Evolutionary conservation across 2,888 invertebrate genomes (phyloP), one percentile per base, ranked within the genome.

Genomic region (Atrina japonica): DNA sequence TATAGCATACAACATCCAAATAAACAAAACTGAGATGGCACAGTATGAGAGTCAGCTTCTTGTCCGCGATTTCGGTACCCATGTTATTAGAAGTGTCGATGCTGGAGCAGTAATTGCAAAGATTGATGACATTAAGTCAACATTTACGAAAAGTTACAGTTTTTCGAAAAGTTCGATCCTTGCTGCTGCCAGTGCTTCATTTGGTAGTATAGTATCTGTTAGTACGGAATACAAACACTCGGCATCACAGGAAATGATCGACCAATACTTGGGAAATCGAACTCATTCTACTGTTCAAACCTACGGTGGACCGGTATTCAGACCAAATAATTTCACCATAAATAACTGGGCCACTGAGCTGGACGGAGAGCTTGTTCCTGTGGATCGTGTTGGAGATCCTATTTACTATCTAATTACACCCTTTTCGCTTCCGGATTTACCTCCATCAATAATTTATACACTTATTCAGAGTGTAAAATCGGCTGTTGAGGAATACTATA

Each of bases 21-120:
- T 77, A 41, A 84, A 83, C 70, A 35, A 71, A 18, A 79, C 80
- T 11, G 73, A 76, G 6, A 75, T 78, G 55, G 84, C 86, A 0
- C 58, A 77, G 2, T 88, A 85, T 77, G 81, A 83, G 53, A 78
- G 84, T 50, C 82, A 88, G 72, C 71, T 86, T 11, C 66, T 88
- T 0, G 82, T 86, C 11, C 75, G 86, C 49, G 86, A 87, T 64
- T 88, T 82, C 61, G 87, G 88, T n/a, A 84, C 87, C 1, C 87
- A 87, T 69, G 73, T 85, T 52, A 70, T 84, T 23, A 84, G 82
- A 25, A 81, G 83, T 63, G 77, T 84, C 0, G 80, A 83, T 47
- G 85, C 84, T 1, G 86, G 87, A 3, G 85, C 85, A 0, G 76
- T 73, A 23, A 6, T 85, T 9, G 73, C 70, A 1, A 76, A 84